Conservation (phyloP, 2,113 vertebrate species). For the Plecotus auritus region DNA sequence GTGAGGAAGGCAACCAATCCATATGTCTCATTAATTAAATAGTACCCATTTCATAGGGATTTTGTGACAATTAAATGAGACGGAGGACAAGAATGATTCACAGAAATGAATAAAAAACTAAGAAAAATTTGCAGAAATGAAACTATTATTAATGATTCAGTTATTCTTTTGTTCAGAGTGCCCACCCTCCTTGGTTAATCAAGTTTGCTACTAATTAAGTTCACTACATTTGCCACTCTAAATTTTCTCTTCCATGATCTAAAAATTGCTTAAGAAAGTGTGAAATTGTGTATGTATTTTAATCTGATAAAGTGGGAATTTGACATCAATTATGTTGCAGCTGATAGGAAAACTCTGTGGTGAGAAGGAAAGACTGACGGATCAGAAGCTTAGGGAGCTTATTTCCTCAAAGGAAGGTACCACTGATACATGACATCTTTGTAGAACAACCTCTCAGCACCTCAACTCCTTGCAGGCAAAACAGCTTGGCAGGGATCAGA, state of each 20-base stretch:
- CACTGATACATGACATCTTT: neutral
- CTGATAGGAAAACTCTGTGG: neutral
- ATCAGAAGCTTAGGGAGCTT: neutral
- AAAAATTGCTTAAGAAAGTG: conserved; percentile 6
- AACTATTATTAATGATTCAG: neutral
- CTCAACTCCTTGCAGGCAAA: conserved; percentile 45
- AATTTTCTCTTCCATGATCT: neutral
- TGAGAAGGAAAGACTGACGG: neutral
- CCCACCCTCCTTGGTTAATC: neutral
- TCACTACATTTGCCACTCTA: neutral
- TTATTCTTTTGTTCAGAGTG: neutral
- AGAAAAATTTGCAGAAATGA: neutral
- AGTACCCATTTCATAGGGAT: neutral
- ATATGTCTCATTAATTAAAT: neutral
- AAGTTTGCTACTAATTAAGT: neutral
- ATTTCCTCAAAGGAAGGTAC: neutral
- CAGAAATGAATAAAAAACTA: neutral
- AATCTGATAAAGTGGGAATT: neutral
- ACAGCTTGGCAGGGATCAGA: conserved; percentile 5
- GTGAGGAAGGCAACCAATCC: too few species aligned
- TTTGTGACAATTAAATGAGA: neutral
- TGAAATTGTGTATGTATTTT: neutral
- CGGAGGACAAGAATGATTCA: neutral
- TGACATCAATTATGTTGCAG: neutral
- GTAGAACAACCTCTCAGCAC: conserved; percentile 16